These are phyloP conservation scores for Orycteropus afer DNA, from an alignment of 2,113 vertebrate species.

Conservation along the genomic window DNA sequence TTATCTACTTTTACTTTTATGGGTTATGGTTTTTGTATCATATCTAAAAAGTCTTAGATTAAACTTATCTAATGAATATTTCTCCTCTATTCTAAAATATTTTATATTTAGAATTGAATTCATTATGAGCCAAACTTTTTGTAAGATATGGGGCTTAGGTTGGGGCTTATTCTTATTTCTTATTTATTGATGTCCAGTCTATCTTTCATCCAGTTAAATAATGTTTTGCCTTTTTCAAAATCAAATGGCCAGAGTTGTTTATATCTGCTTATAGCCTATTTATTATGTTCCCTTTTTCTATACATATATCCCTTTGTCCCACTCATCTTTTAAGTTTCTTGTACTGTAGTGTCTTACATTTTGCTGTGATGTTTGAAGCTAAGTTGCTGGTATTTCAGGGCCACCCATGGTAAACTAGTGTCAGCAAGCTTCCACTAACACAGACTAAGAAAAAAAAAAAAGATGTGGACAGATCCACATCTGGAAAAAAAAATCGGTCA, in stretches of 20 bases:
- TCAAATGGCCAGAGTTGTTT: rapidly evolving
- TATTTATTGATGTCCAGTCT: background rate
- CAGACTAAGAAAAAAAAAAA: too few species aligned
- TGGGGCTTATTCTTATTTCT: background rate
- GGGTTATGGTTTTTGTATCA: too few species aligned
- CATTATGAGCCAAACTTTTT: background rate
- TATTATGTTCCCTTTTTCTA: background rate
- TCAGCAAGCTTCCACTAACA: too few species aligned
- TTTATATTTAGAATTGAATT: background rate
- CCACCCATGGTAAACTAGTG: too few species aligned
- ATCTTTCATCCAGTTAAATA: background rate
- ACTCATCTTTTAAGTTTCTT: too few species aligned
- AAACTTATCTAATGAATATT: background rate
- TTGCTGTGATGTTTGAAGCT: too few species aligned
- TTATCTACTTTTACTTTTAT: too few species aligned
- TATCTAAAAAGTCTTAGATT: background rate
- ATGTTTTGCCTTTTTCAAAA: background rate
- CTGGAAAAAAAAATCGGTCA: too few species aligned
- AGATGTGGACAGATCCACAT: too few species aligned
- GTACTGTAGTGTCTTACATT: too few species aligned
- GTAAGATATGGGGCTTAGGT: too few species aligned
- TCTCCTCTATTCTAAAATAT: background rate
- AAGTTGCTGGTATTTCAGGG: too few species aligned
- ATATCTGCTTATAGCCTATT: background rate
- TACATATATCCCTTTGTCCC: background rate